Conservation (phyloP, 2,797 vertebrate species). For the Euthynnus affinis region DNA sequence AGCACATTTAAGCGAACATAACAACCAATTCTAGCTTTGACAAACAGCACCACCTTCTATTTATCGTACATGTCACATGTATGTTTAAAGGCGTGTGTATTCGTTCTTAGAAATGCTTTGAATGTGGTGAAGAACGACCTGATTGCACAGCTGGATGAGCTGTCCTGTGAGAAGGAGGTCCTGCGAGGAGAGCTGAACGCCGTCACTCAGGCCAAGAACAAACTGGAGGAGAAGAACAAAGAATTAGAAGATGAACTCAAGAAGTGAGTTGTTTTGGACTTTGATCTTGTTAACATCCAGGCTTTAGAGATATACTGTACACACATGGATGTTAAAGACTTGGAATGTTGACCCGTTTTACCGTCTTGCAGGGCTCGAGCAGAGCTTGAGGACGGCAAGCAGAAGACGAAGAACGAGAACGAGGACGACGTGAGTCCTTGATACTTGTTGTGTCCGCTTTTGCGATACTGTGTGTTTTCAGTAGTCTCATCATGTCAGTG, state of each 20-base stretch:
- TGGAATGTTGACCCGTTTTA: not conserved
- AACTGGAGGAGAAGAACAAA: constrained; percentile 92
- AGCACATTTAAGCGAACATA: not conserved
- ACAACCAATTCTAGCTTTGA: not conserved
- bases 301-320: not conserved
- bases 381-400: constrained; percentile 90
- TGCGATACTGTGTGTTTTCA: not conserved
- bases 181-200: constrained; percentile 93
- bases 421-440: constrained; percentile 92
- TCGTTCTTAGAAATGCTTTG: constrained; percentile 91
- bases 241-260: constrained; percentile 97
- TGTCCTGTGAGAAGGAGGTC: constrained; percentile 94
- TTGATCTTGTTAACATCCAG: too few species aligned
- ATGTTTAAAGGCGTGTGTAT: not conserved
- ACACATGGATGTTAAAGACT: not conserved
- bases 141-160: constrained; percentile 94
- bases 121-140: constrained; percentile 99
- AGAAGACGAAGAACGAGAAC: constrained; percentile 90
- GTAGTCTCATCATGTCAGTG: not conserved
- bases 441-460: not conserved
- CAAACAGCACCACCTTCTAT: constrained; percentile 39
- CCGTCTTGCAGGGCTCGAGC: constrained; percentile 88
- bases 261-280: constrained; percentile 82
- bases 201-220: constrained; percentile 90
- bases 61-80: not conserved